These are phyloP conservation scores for Parascotia fuliginaria DNA, from an alignment of 2,888 invertebrate species.

Conservation along the genomic window DNA sequence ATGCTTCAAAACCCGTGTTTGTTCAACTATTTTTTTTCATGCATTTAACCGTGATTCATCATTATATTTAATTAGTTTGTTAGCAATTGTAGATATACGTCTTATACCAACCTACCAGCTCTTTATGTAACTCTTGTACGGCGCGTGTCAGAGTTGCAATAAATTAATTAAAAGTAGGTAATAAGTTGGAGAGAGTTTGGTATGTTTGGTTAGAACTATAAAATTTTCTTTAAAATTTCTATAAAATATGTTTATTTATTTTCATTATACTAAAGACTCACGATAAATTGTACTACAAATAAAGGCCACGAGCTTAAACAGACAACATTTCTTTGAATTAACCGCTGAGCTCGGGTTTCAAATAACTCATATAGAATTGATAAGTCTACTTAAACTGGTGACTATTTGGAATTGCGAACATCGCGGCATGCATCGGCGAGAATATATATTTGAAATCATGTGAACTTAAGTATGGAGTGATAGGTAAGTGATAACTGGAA, in stretches of 20 bases:
- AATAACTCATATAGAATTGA: neutral
- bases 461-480: conserved; percentile 42
- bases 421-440: too few relatives aligned
- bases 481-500: conserved; percentile 71
- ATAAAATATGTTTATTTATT: too few relatives aligned
- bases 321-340: too few relatives aligned
- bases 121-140: neutral
- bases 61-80: conserved; percentile 30
- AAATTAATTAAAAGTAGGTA: neutral
- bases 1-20: conserved; percentile 3
- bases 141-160: too few relatives aligned
- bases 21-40: conserved; percentile 12
- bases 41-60: conserved; percentile 21
- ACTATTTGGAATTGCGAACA: neutral
- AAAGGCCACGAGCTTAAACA: too few relatives aligned
- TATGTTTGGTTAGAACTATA: neutral
- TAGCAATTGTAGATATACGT: conserved; percentile 16
- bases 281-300: too few relatives aligned
- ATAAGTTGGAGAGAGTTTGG: neutral
- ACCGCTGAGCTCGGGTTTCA: neutral
- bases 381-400: neutral
- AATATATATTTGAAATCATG: conserved; percentile 8
- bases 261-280: too few relatives aligned
- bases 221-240: neutral
- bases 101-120: conserved; percentile 2